Percentiles rank a stretch among this genome's conserved stretches.
Evolutionary conservation across 2,888 invertebrate genomes (phyloP).

Genomic region (Epsilonema sp.): DNA sequence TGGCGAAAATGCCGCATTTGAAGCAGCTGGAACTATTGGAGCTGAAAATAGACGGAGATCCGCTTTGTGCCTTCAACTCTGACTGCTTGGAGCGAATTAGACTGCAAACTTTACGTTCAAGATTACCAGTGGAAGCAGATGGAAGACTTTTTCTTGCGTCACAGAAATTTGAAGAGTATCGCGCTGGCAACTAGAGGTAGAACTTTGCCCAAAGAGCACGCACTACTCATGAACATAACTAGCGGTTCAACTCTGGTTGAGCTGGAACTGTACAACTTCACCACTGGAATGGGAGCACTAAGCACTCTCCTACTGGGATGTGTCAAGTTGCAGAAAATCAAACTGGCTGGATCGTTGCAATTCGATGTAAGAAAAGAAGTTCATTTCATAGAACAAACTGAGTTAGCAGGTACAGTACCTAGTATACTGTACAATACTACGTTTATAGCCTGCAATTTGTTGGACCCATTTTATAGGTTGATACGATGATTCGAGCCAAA

Average conservation of each 20-base stretch:
- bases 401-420: too few species aligned
- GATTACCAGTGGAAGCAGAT: constrained; percentile 4
- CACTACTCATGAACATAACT: neutral
- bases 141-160: neutral
- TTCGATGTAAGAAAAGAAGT: too few species aligned
- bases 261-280: neutral
- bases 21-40: neutral
- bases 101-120: constrained; percentile 2
- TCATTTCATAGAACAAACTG: too few species aligned
- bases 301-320: neutral
- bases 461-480: too few species aligned
- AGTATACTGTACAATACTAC: too few species aligned
- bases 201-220: neutral
- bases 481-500: neutral
- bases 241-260: neutral
- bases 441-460: too few species aligned
- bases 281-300: neutral
- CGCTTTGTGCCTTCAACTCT: neutral
- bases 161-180: neutral
- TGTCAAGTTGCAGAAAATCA: neutral
- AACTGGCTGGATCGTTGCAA: neutral
- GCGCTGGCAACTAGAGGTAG: neutral
- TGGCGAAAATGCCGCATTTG: neutral
- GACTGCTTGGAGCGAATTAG: neutral
- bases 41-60: neutral